Conservation (phyloP, 92 coral and sea anemone genomes). For the Blastomussa wellsi region DNA sequence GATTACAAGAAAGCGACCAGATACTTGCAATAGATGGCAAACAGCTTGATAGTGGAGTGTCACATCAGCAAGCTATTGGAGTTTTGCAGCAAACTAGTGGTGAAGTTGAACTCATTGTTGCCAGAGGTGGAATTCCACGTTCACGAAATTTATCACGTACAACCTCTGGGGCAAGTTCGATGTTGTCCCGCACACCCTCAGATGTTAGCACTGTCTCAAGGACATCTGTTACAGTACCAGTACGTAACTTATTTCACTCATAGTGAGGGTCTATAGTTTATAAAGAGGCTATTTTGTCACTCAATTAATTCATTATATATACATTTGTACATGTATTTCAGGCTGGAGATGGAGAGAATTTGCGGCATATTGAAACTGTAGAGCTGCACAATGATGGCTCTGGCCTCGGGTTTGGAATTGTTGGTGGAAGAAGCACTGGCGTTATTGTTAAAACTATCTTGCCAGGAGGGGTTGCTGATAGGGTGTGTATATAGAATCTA, state of each 20-base stretch:
- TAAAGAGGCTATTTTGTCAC: neutral
- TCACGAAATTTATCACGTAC: conserved; percentile 81
- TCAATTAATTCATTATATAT: neutral
- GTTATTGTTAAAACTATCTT: conserved; percentile 95
- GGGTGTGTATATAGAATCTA: conserved; percentile 73
- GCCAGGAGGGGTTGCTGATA: conserved; percentile 96
- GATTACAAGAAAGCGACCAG: conserved; percentile 96
- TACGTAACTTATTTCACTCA: conserved; percentile 34
- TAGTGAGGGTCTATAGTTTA: no score
- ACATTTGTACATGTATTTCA: no score
- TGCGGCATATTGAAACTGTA: conserved; percentile 92
- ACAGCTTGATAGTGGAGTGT: conserved; percentile 86
- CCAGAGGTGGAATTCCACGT: conserved; percentile 91
- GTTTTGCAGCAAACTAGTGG: conserved; percentile 93
- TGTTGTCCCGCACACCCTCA: conserved; percentile 91
- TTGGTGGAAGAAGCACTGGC: conserved; percentile 95
- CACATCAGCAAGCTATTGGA: conserved; percentile 97
- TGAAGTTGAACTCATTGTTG: conserved; percentile 91
- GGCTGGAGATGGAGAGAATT: conserved; percentile 82
- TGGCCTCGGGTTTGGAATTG: conserved; percentile 97
- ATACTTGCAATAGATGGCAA: conserved; percentile 93
- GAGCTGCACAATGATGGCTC: conserved; percentile 96
- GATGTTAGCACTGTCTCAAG: conserved; percentile 85
- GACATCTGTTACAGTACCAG: conserved; percentile 76
- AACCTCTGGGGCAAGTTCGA: conserved; percentile 88